Conservation (phyloP, 1,140 invertebrate genomes). For the Rhyacophila brunnea region DNA sequence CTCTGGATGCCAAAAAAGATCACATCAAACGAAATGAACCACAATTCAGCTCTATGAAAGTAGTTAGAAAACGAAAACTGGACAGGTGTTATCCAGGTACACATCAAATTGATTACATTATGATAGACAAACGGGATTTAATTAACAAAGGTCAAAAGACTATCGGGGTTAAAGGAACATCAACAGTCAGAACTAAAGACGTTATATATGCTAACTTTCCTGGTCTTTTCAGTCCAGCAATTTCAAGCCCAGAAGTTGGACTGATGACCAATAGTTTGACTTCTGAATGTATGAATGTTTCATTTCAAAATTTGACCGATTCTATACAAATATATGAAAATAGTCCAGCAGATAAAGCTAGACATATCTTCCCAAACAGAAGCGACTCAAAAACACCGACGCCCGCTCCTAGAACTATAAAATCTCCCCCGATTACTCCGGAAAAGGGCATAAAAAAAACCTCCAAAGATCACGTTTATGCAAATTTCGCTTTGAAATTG, state of each 20-base stretch:
- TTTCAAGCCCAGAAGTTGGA: constrained; percentile 8
- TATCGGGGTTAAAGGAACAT: no score
- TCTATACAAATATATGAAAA: constrained; percentile 35
- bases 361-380: constrained; percentile 6
- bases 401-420: constrained; percentile 27
- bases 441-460: no score
- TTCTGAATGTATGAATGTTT: constrained; percentile 18
- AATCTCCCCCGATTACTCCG: constrained; percentile 1
- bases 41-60: constrained; percentile 45
- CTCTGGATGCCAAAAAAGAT: constrained; percentile 28
- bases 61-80: constrained; percentile 49
- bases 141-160: constrained; percentile 8
- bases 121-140: constrained; percentile 22
- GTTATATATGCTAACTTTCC: constrained; percentile 34
- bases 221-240: constrained; percentile 5
- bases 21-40: constrained; percentile 13
- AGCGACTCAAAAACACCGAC: constrained; percentile 31
- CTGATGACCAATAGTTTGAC: constrained; percentile 7
- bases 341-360: constrained; percentile 17
- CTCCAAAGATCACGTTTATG: constrained; percentile 27
- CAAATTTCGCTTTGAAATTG: constrained; percentile 13
- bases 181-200: constrained; percentile 3
- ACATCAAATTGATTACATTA: constrained; percentile 30
- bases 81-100: constrained; percentile 50
- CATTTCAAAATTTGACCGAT: constrained; percentile 33